Conservation (phyloP, 2,113 vertebrate species). For the Eidolon helvum region DNA sequence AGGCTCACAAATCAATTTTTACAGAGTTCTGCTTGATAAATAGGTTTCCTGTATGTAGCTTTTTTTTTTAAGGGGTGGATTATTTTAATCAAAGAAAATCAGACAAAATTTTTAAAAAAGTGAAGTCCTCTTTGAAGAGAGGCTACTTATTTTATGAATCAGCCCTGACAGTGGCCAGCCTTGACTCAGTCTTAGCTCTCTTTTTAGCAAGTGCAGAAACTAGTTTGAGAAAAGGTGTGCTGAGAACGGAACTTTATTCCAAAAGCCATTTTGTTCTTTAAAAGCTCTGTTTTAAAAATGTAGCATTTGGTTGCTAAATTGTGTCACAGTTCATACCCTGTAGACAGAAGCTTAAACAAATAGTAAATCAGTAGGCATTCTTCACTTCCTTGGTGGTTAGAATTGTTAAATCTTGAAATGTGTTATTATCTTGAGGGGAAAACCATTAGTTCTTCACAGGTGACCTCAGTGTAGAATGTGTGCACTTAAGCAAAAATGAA, state of each 20-base stretch:
- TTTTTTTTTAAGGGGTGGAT: background rate
- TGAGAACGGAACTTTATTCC: background rate
- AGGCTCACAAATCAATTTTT: background rate
- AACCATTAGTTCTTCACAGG: background rate
- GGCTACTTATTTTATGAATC: background rate
- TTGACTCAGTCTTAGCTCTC: background rate
- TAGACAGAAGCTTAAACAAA: conserved; percentile 34
- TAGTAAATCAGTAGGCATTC: background rate
- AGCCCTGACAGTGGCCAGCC: background rate
- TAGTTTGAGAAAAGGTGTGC: background rate
- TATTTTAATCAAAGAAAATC: background rate
- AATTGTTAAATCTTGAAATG: conserved; percentile 36
- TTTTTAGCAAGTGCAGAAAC: background rate
- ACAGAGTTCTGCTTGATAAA: conserved; percentile 1
- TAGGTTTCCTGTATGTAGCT: rapidly evolving
- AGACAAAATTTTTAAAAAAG: background rate
- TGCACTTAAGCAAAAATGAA: background rate
- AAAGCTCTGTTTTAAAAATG: conserved; percentile 42
- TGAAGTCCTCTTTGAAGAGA: background rate
- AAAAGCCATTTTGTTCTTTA: background rate
- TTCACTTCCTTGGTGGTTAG: background rate
- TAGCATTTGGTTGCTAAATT: conserved; percentile 63
- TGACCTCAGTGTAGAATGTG: background rate
- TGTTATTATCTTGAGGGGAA: background rate
- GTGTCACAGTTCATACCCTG: conserved; percentile 66